Conservation (phyloP, 2,797 vertebrate genomes). For the Lacerta agilis region DNA sequence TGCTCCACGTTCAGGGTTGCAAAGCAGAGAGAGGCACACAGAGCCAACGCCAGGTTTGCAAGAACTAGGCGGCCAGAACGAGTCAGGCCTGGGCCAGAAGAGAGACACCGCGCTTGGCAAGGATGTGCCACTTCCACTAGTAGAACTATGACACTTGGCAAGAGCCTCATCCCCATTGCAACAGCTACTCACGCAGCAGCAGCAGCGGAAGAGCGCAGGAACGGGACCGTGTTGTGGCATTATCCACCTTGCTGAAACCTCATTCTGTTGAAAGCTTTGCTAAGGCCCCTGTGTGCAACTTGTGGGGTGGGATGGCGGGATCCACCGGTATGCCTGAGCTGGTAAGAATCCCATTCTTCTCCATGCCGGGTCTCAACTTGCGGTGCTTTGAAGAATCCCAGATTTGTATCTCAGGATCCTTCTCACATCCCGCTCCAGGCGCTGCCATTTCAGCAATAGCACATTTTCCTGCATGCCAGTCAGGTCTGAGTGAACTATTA, state of each 20-base stretch:
- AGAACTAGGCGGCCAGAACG: constrained; percentile 16
- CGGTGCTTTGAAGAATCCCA: neutral
- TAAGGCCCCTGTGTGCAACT: neutral
- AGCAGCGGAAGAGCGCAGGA: neutral
- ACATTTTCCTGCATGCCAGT: constrained; percentile 2
- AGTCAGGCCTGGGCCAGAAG: neutral
- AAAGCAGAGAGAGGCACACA: neutral
- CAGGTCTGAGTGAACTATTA: too few species aligned
- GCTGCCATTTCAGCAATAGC: neutral
- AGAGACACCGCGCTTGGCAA: constrained; percentile 61
- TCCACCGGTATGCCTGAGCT: neutral
- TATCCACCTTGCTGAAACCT: neutral
- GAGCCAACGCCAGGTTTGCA: neutral
- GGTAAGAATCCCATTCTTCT: neutral
- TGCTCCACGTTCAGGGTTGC: constrained; percentile 6
- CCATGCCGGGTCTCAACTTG: neutral
- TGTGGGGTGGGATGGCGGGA: neutral
- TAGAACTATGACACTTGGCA: neutral
- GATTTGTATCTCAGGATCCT: neutral
- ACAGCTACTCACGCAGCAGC: constrained; percentile 39
- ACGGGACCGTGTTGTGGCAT: neutral
- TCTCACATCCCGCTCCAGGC: neutral
- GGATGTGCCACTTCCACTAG: constrained; percentile 40
- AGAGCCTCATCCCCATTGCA: constrained; percentile 60
- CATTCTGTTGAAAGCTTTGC: neutral